Base-by-base conservation (phyloP, 2,113 vertebrate species). In the Maylandia zebra region DNA sequence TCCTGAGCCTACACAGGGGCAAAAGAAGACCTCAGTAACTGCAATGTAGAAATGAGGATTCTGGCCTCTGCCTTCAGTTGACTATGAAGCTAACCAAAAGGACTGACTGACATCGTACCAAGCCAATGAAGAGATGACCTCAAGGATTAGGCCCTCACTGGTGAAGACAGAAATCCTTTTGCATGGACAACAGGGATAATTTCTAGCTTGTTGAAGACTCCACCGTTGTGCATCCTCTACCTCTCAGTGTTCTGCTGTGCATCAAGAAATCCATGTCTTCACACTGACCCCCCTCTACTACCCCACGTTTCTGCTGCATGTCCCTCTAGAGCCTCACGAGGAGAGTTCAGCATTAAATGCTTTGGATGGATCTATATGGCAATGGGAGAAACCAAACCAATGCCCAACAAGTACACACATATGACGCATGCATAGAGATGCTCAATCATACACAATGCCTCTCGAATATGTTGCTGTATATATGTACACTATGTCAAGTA, bases 401-500 rank as follows among this genome's bases (percentile, higher is more conserved):
- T 64, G 34, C 64, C 83, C 79, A 91, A 83, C 66, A 69, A 43
- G 84, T 76, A 86, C 83, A 82, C 82, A 88, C 71, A 64, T 34
- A 19, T 83, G 74, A 82, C 53, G 83, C 87, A 88, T 80, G 87
- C 81, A 88, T 66, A 90, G 66, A 86, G 53, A 91, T 74, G 55
- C 79, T 92, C 83, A 91, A 82, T 71, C 88, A 87, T 80, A 91
- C 81, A 87, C 64, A 89, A 87, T 55, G 8, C 83, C 82, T 85
- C 88, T 90, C 83, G 53, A 56, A 87, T 90, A 90, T 76, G 78
- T 87, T 90, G 92, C 84, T 96, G 96, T 96, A 96, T 91, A 96
- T 96, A 95, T 95, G 95, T 95, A 95, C 89, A 96, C 66, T 92
- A 88, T 95, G 89, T 87, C 82, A 85, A 89, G 55, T 90, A 91